These are phyloP conservation scores for Anseranas semipalmata DNA, from an alignment of 2,113 vertebrate species.

Conservation along the genomic window DNA sequence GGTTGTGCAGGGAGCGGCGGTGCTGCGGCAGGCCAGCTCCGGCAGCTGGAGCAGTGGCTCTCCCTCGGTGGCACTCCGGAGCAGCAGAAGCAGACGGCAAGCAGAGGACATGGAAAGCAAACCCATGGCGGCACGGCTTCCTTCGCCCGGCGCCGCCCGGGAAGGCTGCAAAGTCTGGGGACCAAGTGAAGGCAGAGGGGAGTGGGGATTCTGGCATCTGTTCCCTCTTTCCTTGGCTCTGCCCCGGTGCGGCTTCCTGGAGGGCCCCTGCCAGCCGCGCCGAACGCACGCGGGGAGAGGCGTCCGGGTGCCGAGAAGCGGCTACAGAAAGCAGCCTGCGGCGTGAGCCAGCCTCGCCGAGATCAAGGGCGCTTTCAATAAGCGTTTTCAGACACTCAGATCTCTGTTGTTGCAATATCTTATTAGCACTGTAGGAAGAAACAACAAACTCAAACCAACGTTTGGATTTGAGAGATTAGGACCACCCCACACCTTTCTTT, in stretches of 20 bases:
- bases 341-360: neutral
- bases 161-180: neutral
- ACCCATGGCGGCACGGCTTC: neutral
- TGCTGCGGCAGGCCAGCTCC: neutral
- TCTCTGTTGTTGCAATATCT: neutral
- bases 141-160: neutral
- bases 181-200: neutral
- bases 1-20: neutral
- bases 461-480: constrained; percentile 30
- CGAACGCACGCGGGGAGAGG: fast-evolving
- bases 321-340: neutral
- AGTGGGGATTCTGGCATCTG: neutral
- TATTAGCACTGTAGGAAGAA: neutral
- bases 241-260: neutral
- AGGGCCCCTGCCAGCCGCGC: neutral
- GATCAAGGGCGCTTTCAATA: neutral
- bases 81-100: constrained; percentile 41
- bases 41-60: neutral
- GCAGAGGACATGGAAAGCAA: constrained; percentile 34
- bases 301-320: neutral
- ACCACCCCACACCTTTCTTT: neutral
- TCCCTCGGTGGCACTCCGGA: neutral
- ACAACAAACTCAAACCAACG: neutral
- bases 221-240: neutral
- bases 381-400: neutral